Evolutionary conservation across 2,888 invertebrate species (phyloP), one percentile per base, ranked within the genome.

Genomic region (Pelosia muscerda): DNA sequence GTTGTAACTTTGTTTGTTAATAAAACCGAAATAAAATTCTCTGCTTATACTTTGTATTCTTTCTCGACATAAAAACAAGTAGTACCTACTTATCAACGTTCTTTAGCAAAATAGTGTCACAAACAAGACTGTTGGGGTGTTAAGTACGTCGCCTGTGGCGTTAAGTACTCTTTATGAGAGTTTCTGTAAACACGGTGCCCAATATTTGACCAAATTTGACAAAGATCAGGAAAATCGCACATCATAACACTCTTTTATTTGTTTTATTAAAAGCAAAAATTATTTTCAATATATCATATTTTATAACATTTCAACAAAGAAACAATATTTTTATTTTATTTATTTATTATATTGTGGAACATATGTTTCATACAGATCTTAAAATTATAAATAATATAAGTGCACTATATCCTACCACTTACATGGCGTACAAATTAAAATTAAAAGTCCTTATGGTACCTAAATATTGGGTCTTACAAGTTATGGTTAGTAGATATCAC

Each of bases 51-150:
- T 56, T 72, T 59, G 59, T 69, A 28, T 56, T 9, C 68, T 74
- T 77, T 68, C 13, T 38, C 10, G 42, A 28, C 66, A 75, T 72
- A 79, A 83, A 78, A 73, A 71, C 63, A 68, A 65, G 71, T 62
- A 65, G 67, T 34, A 38, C 68, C 68, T 71, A 73, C 70, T 79
- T 77, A 81, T 84, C 79, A 81, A 81, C 85, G 85, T 81, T 83
- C 82, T 79, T 81, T 79, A 82, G 77, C 73, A 80, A 82, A 85
- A 82, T 81, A 81, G 85, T 81, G 85, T 76, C 86, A 81, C 86
- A 91, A 89, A 90, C 88, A 89, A 88, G 87, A 75, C 83, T 82
- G 84, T 89, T 86, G 86, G 80, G 81, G 76, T 78, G 69, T 80
- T 81, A 78, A 82, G 79, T 77, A 73, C 74, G 81, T 84, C 80